A percentile compares a stretch with the other conserved stretches of the same genome.
These are phyloP conservation scores for Pasiphila rectangulata DNA, from an alignment of 2,888 invertebrate genomes.

Conservation along the genomic window DNA sequence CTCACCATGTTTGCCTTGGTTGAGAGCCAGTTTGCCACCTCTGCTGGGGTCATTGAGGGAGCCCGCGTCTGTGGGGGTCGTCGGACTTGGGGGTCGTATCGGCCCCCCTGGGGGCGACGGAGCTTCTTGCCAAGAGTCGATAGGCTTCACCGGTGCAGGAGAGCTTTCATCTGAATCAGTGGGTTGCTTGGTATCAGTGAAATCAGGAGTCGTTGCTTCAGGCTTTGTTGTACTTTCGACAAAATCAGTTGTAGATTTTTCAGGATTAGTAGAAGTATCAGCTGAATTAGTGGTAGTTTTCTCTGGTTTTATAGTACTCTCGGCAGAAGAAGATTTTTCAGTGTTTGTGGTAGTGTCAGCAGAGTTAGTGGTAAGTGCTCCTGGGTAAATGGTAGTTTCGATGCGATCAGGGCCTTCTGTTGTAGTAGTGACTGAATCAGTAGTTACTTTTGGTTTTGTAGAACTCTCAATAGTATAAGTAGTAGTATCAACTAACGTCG, in stretches of 20 bases:
- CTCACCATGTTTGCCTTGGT: slow-evolving; percentile 1
- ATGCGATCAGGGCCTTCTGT: too few relatives aligned
- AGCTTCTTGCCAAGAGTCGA: neutral
- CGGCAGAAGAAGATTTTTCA: too few relatives aligned
- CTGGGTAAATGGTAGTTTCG: too few relatives aligned
- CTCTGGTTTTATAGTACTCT: too few relatives aligned
- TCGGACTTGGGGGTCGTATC: too few relatives aligned
- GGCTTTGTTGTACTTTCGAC: too few relatives aligned
- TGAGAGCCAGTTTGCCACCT: slow-evolving; percentile 1
- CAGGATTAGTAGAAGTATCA: neutral
- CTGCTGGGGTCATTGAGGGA: neutral
- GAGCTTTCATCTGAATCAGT: neutral
- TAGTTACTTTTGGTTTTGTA: too few relatives aligned
- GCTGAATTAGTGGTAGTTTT: neutral
- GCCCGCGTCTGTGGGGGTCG: neutral
- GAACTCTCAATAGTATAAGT: too few relatives aligned
- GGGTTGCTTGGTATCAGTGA: neutral
- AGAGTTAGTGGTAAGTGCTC: too few relatives aligned
- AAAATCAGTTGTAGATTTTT: neutral
- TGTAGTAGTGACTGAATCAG: too few relatives aligned
- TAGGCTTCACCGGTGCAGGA: neutral
- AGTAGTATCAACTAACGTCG: too few relatives aligned
- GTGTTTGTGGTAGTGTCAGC: too few relatives aligned
- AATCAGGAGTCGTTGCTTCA: neutral
- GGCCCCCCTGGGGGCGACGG: slow-evolving; percentile 2